These are phyloP conservation scores for Tubulanus polymorphus DNA, from an alignment of 2,888 invertebrate species.

Conservation along the genomic window DNA sequence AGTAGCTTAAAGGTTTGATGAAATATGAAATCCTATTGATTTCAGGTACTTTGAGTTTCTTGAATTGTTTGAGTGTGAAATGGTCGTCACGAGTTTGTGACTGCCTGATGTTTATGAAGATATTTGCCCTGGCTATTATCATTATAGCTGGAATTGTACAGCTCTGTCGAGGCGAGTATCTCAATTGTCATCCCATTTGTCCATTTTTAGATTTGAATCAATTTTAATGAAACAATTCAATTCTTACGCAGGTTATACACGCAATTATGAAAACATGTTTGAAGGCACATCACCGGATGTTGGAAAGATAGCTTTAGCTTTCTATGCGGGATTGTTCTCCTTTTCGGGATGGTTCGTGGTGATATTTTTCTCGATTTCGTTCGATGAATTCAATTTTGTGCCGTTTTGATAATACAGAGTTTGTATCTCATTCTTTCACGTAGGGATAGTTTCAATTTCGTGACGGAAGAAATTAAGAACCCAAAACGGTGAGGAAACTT, in stretches of 20 bases:
- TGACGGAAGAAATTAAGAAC: background rate
- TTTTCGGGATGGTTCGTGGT: conserved; percentile 56
- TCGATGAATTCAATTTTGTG: too few relatives aligned
- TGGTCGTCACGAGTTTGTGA: conserved; percentile 37
- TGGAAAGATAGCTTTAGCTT: conserved; percentile 58
- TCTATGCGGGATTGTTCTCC: conserved; percentile 49
- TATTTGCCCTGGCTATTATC: conserved; percentile 60
- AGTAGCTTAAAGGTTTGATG: too few relatives aligned
- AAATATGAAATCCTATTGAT: too few relatives aligned
- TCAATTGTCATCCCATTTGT: too few relatives aligned
- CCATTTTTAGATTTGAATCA: too few relatives aligned
- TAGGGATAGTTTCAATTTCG: background rate
- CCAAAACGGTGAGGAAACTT: background rate
- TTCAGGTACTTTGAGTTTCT: background rate
- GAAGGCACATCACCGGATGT: conserved; percentile 55
- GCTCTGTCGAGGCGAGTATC: conserved; percentile 67
- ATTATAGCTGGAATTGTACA: conserved; percentile 84
- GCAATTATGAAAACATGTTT: conserved; percentile 35
- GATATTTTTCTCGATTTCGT: background rate
- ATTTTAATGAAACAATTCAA: background rate
- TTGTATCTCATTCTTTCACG: too few relatives aligned
- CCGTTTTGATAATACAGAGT: too few relatives aligned
- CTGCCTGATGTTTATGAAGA: conserved; percentile 34
- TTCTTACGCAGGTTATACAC: conserved; percentile 25
- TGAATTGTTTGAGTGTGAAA: conserved; percentile 41